A percentile compares a stretch with the other conserved stretches of the same genome.
These are phyloP conservation scores for Yponomeuta evonymella DNA, from an alignment of 2,888 invertebrate genomes.

Conservation along the genomic window DNA sequence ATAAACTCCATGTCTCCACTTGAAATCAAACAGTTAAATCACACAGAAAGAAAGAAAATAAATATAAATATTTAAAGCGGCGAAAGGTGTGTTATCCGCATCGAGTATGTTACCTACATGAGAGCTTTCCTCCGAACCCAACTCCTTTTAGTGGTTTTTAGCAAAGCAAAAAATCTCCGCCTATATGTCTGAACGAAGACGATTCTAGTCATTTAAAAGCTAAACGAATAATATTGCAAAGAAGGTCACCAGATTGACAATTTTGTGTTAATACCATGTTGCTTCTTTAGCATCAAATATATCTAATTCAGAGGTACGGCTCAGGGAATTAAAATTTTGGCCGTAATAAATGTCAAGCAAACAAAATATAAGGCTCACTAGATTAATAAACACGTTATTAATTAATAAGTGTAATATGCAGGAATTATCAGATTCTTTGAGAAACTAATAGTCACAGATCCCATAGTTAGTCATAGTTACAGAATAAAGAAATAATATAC, in stretches of 20 bases:
- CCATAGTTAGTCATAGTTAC: too few species aligned
- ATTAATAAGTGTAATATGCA: too few species aligned
- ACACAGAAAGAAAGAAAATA: background rate
- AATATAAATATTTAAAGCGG: background rate
- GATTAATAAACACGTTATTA: too few species aligned
- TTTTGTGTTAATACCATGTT: background rate
- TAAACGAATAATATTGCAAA: background rate
- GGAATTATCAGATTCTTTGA: too few species aligned
- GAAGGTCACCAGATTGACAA: background rate
- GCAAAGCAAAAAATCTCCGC: conserved; percentile 11
- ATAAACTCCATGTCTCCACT: background rate
- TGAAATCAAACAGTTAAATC: background rate
- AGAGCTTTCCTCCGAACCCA: conserved; percentile 44
- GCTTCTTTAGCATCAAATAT: background rate
- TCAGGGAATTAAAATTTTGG: too few species aligned
- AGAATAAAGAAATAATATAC: too few species aligned
- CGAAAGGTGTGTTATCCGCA: conserved; percentile 28
- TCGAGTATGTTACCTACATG: conserved; percentile 34
- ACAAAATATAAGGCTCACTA: too few species aligned
- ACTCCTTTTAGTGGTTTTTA: conserved; percentile 56
- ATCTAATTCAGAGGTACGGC: too few species aligned
- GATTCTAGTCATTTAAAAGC: background rate
- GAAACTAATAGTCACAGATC: too few species aligned
- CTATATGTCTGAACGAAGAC: background rate
- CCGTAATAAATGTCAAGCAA: too few species aligned